Conservation (phyloP, 2,113 vertebrate genomes). For the Tetraodon nigroviridis region DNA sequence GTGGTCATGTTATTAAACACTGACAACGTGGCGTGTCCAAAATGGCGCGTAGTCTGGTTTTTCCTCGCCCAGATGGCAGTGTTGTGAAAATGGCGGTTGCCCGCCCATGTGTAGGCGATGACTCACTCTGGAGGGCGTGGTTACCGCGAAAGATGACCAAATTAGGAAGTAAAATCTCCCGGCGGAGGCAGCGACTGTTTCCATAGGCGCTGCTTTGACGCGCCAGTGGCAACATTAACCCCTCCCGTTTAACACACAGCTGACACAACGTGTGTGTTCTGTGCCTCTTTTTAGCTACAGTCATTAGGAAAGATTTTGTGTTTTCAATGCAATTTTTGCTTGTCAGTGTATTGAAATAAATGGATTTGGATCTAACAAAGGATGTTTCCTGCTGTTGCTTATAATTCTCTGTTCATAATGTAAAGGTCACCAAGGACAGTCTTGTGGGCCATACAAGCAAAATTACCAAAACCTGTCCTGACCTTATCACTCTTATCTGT, state of each 20-base stretch:
- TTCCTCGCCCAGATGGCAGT: conserved; percentile 25
- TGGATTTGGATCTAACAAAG: background rate
- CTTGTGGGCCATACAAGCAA: background rate
- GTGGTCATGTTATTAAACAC: background rate
- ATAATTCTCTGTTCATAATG: too few species aligned
- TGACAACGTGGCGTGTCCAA: conserved; percentile 77
- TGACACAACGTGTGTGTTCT: background rate
- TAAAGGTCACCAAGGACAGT: background rate
- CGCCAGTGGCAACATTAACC: conserved; percentile 24
- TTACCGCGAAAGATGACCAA: conserved; percentile 58
- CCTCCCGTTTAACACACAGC: background rate
- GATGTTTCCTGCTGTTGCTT: too few species aligned
- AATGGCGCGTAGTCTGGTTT: conserved; percentile 64
- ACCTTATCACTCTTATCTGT: too few species aligned
- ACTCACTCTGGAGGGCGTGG: conserved; percentile 42
- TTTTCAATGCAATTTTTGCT: too few species aligned
- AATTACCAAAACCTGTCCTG: background rate
- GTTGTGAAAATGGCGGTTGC: conserved; percentile 73
- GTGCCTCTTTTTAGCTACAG: too few species aligned
- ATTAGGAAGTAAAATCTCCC: conserved; percentile 63
- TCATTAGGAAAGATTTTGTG: background rate
- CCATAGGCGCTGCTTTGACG: background rate
- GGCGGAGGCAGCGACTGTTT: conserved; percentile 39
- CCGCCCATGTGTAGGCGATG: conserved; percentile 8
- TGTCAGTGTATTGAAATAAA: background rate